Percentiles rank a stretch among this genome's conserved stretches.
These are phyloP conservation scores for Zaprionus africanus DNA, from an alignment of 1,140 invertebrate species.

Conservation along the genomic window DNA sequence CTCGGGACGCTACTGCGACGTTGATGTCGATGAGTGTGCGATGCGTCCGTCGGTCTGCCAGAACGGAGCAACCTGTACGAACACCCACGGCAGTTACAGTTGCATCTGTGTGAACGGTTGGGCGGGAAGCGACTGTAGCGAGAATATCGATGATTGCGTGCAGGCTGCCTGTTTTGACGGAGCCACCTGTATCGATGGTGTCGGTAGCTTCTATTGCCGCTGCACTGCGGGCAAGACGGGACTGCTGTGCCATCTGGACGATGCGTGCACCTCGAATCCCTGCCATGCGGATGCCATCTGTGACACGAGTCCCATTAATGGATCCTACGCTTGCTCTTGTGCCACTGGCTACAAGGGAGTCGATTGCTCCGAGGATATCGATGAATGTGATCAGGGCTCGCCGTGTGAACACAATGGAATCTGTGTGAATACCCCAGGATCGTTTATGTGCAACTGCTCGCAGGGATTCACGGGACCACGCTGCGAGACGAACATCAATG, in stretches of 20 bases:
- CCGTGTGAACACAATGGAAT: conserved; percentile 96
- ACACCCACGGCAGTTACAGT: conserved; percentile 94
- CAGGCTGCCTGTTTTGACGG: conserved; percentile 97
- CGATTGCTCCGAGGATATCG: conserved; percentile 96
- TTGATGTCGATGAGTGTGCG: conserved; percentile 92
- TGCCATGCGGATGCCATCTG: conserved; percentile 97
- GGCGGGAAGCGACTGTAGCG: conserved; percentile 95
- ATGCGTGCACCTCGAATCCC: conserved; percentile 98
- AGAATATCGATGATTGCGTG: conserved; percentile 97
- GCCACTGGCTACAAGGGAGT: conserved; percentile 95
- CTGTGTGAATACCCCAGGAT: conserved; percentile 97
- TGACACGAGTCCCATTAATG: conserved; percentile 97
- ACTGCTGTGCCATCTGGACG: conserved; percentile 96
- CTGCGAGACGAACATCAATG: conserved; percentile 97
- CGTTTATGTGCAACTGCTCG: conserved; percentile 96
- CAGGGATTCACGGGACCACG: conserved; percentile 95
- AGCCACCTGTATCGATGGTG: conserved; percentile 97
- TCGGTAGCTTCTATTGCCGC: conserved; percentile 97
- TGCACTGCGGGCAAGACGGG: conserved; percentile 98
- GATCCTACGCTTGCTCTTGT: conserved; percentile 97
- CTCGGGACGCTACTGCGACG: conserved; percentile 92
- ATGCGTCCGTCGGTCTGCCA: conserved; percentile 93
- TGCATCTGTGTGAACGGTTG: conserved; percentile 99
- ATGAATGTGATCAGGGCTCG: conserved; percentile 97
- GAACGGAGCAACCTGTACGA: conserved; percentile 97